Percentiles rank a stretch among this genome's conserved stretches.
phyloP scores from a whole-genome alignment of 2,888 invertebrate genomes.

The Drosophila yooni region DNA sequence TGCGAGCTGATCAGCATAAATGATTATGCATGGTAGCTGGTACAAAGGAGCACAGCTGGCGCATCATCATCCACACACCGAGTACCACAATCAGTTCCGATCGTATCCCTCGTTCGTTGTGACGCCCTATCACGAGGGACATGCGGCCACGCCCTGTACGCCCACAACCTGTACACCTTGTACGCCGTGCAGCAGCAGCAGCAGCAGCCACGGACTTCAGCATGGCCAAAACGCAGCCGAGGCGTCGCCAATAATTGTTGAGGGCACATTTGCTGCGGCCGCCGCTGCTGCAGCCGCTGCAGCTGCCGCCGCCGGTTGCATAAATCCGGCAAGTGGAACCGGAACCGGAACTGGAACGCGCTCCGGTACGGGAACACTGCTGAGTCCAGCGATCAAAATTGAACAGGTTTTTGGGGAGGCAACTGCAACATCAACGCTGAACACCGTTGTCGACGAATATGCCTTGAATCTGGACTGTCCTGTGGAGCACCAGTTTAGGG shows the following conservation, averaged over 20 bases:
- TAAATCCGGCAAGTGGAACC: conserved; percentile 19
- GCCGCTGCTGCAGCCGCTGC: conserved; percentile 61
- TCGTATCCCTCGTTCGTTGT: conserved; percentile 84
- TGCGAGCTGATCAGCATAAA: conserved; percentile 64
- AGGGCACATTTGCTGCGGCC: conserved; percentile 74
- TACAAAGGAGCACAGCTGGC: conserved; percentile 85
- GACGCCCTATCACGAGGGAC: conserved; percentile 81
- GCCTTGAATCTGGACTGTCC: conserved; percentile 78
- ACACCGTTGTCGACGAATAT: conserved; percentile 77
- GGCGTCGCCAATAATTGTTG: conserved; percentile 74
- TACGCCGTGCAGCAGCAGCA: conserved; percentile 40
- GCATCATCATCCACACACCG: conserved; percentile 75
- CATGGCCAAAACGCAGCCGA: conserved; percentile 44
- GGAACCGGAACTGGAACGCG: conserved; percentile 5
- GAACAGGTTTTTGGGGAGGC: conserved; percentile 80
- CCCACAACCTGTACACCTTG: conserved; percentile 61
- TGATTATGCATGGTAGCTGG: conserved; percentile 85
- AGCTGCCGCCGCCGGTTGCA: conserved; percentile 51
- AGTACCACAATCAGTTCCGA: conserved; percentile 83
- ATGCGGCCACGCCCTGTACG: conserved; percentile 54
- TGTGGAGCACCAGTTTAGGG: conserved; percentile 77
- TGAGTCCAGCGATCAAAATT: conserved; percentile 80
- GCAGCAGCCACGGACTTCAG: conserved; percentile 48
- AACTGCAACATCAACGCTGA: conserved; percentile 51
- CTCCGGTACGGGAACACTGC: conserved; percentile 27